These are phyloP conservation scores for Pipra filicauda DNA, from an alignment of 2,113 vertebrate genomes.

Conservation along the genomic window DNA sequence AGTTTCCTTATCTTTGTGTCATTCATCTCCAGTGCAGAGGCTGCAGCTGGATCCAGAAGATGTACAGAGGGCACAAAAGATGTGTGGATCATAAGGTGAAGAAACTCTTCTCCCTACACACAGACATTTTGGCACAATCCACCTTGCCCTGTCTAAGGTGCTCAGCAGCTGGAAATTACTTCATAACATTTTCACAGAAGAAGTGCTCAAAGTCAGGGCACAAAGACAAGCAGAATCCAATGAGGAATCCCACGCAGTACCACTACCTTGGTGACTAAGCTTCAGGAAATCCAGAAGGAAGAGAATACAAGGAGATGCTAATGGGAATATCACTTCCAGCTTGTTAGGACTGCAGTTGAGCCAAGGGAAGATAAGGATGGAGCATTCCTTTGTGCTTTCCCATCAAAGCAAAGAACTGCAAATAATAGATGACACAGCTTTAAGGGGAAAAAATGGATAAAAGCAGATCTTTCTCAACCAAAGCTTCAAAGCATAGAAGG, in stretches of 20 bases:
- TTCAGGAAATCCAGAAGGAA: background rate
- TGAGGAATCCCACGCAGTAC: background rate
- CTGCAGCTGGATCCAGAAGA: background rate
- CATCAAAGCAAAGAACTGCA: background rate
- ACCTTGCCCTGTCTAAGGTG: background rate
- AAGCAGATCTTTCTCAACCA: background rate
- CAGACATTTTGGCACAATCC: background rate
- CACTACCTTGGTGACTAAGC: background rate
- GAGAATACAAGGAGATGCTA: background rate
- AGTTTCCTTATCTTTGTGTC: background rate
- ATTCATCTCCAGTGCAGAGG: background rate
- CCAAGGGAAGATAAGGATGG: background rate
- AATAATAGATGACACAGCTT: conserved; percentile 1
- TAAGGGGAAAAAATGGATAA: background rate
- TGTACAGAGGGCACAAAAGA: background rate
- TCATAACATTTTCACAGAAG: background rate
- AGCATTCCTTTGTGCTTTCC: background rate
- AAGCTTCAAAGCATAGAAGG: conserved; percentile 16
- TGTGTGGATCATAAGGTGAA: background rate
- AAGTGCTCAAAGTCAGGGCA: background rate
- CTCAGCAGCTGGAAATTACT: background rate
- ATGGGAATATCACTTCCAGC: background rate
- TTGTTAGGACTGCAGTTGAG: background rate
- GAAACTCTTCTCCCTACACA: background rate
- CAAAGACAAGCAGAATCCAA: background rate